Base-by-base conservation (phyloP, 1,140 invertebrate species). In the Littorina saxatilis region DNA sequence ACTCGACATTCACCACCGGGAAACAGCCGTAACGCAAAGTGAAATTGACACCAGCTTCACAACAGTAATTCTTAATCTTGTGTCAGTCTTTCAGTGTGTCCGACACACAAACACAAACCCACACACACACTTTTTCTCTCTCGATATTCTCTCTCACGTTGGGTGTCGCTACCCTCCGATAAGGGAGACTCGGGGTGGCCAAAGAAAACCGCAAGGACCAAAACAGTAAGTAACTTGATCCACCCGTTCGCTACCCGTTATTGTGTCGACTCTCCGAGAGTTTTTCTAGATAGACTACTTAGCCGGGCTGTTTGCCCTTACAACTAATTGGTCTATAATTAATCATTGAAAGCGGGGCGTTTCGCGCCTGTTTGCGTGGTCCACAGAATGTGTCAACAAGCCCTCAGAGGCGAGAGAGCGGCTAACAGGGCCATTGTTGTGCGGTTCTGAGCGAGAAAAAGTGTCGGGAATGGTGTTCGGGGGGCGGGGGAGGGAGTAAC, bases 311-410 rank as follows among this genome's bases (percentile, higher is more conserved):
- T 78, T 63, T 63, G 75, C 55, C 75, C 32, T 43, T 78, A 63
- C 75, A 78, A 58, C 75, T 78, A 58, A 39, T 63, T 61, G 75
- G 52, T 39, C 58, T 63, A 63, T 78, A 78, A 78, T 78, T 78
- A 78, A 78, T 78, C 35, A 78, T 43, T 63, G 75, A 78, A 43
- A 78, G 52, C 37, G 13, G 37, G 55, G 52, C 75, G 75, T 43
- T 78, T 40, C 52, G 35, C 37, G 58, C 37, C 39, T 78, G 75
- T 78, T 78, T 78, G 75, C 55, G 23, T 27, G 50, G 39, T 37
- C 50, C 58, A 63, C 27, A 63, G n/a, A 63, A 58, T 32, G 75
- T 78, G 75, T 78, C 75, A 78, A 78, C 75, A 78, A 17, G 3
- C 40, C 27, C 40, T 68, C 35, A 20, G n/a, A n/a, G 35, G 63